Percentiles rank a stretch among this genome's conserved stretches.
phyloP scores from a whole-genome alignment of 2,113 vertebrate species.

The Cyanistes caeruleus region DNA sequence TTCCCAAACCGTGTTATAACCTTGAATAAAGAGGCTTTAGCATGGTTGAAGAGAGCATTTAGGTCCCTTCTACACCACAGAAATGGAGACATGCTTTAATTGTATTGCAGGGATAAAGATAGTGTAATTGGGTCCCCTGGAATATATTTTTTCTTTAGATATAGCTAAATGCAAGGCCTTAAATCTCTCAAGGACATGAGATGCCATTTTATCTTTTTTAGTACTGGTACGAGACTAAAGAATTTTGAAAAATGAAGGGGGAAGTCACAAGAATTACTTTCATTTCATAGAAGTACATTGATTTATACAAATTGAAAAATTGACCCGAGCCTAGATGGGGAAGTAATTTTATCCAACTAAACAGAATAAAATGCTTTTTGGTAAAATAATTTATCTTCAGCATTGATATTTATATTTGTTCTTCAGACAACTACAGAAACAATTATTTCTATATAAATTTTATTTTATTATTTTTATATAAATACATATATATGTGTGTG shows the following conservation, averaged over 20 bases:
- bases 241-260: neutral
- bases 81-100: slow-evolving; percentile 40
- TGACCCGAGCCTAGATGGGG: neutral
- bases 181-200: slow-evolving; percentile 12
- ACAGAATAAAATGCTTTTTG: neutral
- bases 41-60: slow-evolving; percentile 47
- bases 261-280: neutral
- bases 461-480: neutral
- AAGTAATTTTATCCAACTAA: neutral
- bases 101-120: slow-evolving; percentile 33
- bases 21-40: slow-evolving; percentile 64
- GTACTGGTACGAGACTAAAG: neutral
- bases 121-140: slow-evolving; percentile 3
- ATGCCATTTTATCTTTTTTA: slow-evolving; percentile 9
- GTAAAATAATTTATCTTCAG: neutral
- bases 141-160: slow-evolving; percentile 38
- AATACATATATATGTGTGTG: neutral
- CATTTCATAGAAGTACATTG: neutral
- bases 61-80: neutral
- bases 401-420: neutral
- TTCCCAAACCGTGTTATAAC: slow-evolving; percentile 37
- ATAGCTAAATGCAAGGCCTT: neutral
- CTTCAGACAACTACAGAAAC: neutral
- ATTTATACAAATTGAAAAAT: neutral
- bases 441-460: neutral